These are phyloP conservation scores for Austrolebias charrua DNA, from an alignment of 2,797 vertebrate genomes.

Conservation along the genomic window DNA sequence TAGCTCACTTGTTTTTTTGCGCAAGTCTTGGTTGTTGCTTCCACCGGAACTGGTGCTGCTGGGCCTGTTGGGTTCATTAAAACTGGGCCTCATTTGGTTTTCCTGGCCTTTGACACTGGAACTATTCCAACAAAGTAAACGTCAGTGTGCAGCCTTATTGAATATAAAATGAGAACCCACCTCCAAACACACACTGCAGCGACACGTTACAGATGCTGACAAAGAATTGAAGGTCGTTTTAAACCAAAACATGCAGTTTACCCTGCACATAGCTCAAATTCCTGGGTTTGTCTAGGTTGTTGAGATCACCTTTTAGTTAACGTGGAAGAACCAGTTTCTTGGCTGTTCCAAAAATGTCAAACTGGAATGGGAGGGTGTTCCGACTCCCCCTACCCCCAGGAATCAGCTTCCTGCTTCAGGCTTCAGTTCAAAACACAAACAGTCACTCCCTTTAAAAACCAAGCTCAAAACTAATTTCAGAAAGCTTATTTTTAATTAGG, in stretches of 20 bases:
- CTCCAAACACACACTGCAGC: too few species aligned
- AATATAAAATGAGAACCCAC: too few species aligned
- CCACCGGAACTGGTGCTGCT: conserved; percentile 44
- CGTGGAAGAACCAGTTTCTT: conserved; percentile 24
- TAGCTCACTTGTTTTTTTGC: conserved; percentile 84
- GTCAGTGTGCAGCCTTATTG: too few species aligned
- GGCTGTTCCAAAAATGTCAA: conserved; percentile 2
- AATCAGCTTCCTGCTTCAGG: too few species aligned
- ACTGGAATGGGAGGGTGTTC: too few species aligned
- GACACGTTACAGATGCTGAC: background rate
- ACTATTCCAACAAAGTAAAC: background rate
- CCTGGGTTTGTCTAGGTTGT: conserved; percentile 31
- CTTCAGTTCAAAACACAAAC: too few species aligned
- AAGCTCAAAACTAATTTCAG: too few species aligned
- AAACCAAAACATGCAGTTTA: conserved; percentile 48
- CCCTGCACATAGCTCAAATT: conserved; percentile 52
- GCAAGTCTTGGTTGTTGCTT: conserved; percentile 70
- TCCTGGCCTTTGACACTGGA: conserved; percentile 67
- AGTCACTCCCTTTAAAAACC: too few species aligned
- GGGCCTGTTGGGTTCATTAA: conserved; percentile 54
- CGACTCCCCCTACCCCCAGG: too few species aligned
- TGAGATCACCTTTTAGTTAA: conserved; percentile 26
- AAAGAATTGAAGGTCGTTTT: background rate
- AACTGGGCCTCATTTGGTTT: conserved; percentile 49
- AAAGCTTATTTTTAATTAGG: too few species aligned